Conservation (phyloP, 1,140 invertebrate genomes). For the Ceratitis capitata region DNA sequence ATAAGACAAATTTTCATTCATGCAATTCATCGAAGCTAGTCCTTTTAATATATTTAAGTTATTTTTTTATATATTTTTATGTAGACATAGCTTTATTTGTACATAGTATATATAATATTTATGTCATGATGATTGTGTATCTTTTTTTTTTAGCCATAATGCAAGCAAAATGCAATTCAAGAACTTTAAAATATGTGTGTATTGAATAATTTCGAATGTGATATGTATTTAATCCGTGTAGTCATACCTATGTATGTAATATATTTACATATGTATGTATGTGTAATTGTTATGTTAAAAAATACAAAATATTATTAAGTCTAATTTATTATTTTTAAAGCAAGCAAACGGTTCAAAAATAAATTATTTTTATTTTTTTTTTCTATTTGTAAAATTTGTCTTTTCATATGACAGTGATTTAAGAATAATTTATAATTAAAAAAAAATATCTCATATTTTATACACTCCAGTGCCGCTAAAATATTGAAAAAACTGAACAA, state of each 20-base stretch:
- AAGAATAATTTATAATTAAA: too few relatives aligned
- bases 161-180: neutral
- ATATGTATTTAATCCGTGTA: constrained; percentile 28
- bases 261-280: neutral
- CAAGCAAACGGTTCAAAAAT: too few relatives aligned
- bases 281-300: neutral
- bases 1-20: constrained; percentile 1
- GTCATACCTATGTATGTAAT: neutral
- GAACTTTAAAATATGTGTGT: neutral
- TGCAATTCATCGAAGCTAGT: constrained; percentile 29
- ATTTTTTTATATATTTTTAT: neutral
- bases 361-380: too few relatives aligned
- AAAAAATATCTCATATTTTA: too few relatives aligned
- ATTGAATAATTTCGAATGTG: constrained; percentile 16
- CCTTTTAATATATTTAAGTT: neutral
- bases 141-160: neutral
- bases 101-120: neutral
- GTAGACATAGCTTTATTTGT: neutral
- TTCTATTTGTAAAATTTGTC: too few relatives aligned
- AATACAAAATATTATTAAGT: neutral
- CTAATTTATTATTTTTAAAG: neutral
- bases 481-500: too few relatives aligned
- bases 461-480: too few relatives aligned
- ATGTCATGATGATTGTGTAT: neutral
- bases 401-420: too few relatives aligned